phyloP scores from a whole-genome alignment of 2,797 vertebrate species.

The Zonotrichia albicollis region DNA sequence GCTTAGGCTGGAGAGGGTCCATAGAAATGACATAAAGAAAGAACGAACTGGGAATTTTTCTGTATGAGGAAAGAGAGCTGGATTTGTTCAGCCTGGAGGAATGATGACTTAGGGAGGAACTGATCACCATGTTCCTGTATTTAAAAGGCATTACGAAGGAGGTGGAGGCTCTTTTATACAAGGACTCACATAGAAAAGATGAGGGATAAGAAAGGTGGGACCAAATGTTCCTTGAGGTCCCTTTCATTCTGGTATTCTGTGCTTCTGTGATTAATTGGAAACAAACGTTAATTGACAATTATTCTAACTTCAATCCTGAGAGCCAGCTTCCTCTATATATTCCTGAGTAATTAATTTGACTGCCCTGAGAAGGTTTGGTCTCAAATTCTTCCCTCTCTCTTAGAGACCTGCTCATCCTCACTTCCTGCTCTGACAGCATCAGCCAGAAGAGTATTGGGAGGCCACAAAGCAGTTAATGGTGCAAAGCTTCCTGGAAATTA shows the following conservation, averaged over 20 bases:
- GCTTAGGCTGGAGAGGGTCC: background rate
- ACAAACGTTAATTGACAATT: background rate
- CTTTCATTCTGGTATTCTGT: background rate
- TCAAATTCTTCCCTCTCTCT: background rate
- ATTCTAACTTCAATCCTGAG: background rate
- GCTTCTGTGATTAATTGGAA: background rate
- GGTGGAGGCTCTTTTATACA: background rate
- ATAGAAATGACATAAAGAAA: background rate
- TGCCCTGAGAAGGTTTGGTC: background rate
- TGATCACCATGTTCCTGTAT: background rate
- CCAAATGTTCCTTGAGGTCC: background rate
- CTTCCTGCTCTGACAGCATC: slow-evolving; percentile 21
- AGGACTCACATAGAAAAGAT: background rate
- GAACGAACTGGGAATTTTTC: background rate
- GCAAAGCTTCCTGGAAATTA: slow-evolving; percentile 4
- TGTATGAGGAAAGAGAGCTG: background rate
- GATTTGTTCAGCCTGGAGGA: background rate
- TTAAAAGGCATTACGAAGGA: background rate
- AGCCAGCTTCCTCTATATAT: background rate
- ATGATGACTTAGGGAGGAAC: background rate
- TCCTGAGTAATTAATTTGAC: background rate
- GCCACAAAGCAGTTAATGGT: slow-evolving; percentile 44
- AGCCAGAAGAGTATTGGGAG: slow-evolving; percentile 26
- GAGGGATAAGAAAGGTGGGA: background rate
- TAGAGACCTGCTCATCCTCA: background rate